Conservation (phyloP, 2,888 invertebrate genomes). For the Petrolisthes manimaculis region DNA sequence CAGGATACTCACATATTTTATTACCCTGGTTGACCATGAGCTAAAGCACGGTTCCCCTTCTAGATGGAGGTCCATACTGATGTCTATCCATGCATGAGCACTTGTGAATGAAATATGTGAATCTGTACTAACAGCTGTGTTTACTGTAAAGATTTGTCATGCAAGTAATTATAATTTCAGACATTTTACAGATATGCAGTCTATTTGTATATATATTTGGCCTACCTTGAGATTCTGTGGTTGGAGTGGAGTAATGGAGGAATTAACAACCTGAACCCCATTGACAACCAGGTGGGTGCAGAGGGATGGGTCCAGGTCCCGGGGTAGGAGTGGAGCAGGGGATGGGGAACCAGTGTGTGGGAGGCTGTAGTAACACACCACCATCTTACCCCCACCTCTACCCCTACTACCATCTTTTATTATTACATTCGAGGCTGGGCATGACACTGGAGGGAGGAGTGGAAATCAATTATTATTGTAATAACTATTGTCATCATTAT, state of each 20-base stretch:
- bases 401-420: too few relatives aligned
- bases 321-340: not conserved
- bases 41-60: too few relatives aligned
- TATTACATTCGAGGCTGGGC: too few relatives aligned
- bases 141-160: not conserved
- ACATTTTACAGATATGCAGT: not conserved
- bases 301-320: not conserved
- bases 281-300: constrained; percentile 18
- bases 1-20: too few relatives aligned
- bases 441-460: too few relatives aligned
- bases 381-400: not conserved
- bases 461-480: too few relatives aligned
- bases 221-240: constrained; percentile 14
- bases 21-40: too few relatives aligned
- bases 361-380: constrained; percentile 19
- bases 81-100: too few relatives aligned
- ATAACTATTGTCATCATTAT: too few relatives aligned
- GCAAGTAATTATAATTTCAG: not conserved
- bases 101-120: not conserved
- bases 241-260: not conserved
- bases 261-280: constrained; percentile 1
- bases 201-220: not conserved
- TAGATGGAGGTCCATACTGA: too few relatives aligned
- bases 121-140: not conserved
- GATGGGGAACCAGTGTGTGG: not conserved